phyloP scores from a whole-genome alignment of 2,888 invertebrate genomes.

The Hypena proboscidalis region DNA sequence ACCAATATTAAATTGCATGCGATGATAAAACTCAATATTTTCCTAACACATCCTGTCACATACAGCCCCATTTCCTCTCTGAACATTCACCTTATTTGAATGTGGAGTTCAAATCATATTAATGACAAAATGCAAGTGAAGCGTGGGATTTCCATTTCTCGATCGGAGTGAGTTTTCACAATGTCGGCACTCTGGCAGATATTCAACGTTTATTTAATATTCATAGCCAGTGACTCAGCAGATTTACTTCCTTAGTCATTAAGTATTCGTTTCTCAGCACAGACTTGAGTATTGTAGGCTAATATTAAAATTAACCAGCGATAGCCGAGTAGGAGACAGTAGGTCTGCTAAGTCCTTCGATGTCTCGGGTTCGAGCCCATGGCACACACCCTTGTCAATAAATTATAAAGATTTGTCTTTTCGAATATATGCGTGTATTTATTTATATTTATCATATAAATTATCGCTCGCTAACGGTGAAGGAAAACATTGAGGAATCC shows the following conservation, averaged over 20 bases:
- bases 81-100: conserved; percentile 51
- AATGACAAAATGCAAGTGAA: conserved; percentile 72
- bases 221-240: conserved; percentile 63
- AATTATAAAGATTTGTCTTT: no score
- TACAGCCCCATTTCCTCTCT: conserved; percentile 27
- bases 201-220: conserved; percentile 76
- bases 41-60: conserved; percentile 28
- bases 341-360: no score
- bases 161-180: conserved; percentile 69
- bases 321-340: no score
- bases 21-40: conserved; percentile 28
- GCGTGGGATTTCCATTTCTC: conserved; percentile 72
- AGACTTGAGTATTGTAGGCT: no score
- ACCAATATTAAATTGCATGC: no score
- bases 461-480: no score
- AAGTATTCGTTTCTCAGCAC: conserved; percentile 66
- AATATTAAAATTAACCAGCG: no score
- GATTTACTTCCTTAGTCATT: conserved; percentile 68
- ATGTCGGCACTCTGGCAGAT: conserved; percentile 69
- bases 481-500: no score
- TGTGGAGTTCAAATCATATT: conserved; percentile 67
- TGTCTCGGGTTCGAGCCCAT: no score
- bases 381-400: no score
- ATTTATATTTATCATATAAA: no score
- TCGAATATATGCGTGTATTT: no score